Evolutionary conservation across 2,888 invertebrate genomes (phyloP), one percentile per base, ranked within the genome.

Genomic region (Dasysyrphus albostriatus): DNA sequence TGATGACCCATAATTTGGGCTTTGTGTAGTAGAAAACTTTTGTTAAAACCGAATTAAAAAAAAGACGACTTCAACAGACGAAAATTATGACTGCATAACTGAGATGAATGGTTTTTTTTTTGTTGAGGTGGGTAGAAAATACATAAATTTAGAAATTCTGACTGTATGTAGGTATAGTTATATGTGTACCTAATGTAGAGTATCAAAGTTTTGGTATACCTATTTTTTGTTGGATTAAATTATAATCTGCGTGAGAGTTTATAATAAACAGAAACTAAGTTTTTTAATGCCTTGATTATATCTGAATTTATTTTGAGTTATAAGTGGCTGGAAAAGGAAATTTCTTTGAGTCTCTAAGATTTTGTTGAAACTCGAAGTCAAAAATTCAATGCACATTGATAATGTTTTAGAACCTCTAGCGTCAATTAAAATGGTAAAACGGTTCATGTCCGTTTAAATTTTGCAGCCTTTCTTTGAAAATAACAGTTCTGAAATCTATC

Each of bases 1-100:
- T 84, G 80, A 84, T 81, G 83, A 67, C 75, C 83, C 80, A 84
- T 84, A 84, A 84, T 84, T 84, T 84, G 34, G 83, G 80, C 44
- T 59, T 54, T 61, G 67, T 65, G 56, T 24, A 42, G 59, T 72
- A 59, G 42, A 77, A 73, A 73, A 63, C 44, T 63, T 69, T 83
- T 73, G 54, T 37, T 37, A 5, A 29, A 54, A 34, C 5, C 19
- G 19, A 42, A 70, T 19, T 29, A 54, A 5, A 19, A 44, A 39
- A 39, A 16, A 12, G 16, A 19, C 0, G 42, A 34, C 19, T 58
- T 65, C 39, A 63, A 75, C 70, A 39, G 42, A 67, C 51, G 2
- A 63, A 79, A 83, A 79, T 75, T 70, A 83, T 75, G 65, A 79
- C 73, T 73, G 65, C 63, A 63, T 63, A 63, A 74, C 59, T 74